These are phyloP conservation scores for Saxidomus purpurata DNA, from an alignment of 1,140 invertebrate genomes.

Conservation along the genomic window DNA sequence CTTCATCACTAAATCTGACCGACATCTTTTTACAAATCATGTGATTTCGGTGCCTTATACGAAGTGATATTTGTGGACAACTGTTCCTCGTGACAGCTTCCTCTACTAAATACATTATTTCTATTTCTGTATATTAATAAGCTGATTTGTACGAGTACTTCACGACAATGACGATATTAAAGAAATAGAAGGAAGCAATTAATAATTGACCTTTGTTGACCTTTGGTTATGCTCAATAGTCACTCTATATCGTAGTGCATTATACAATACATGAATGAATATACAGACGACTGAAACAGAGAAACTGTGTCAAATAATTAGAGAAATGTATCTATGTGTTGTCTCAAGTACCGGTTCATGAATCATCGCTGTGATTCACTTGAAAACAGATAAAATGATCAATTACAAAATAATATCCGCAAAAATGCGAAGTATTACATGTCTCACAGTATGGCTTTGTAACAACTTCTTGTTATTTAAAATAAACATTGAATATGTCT, in stretches of 20 bases:
- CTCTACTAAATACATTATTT: background rate
- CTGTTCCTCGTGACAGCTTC: background rate
- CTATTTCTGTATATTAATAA: slow-evolving; percentile 3
- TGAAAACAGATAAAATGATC: too few relatives aligned
- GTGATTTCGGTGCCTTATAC: slow-evolving; percentile 15
- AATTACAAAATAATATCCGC: too few relatives aligned
- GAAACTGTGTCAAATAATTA: too few relatives aligned
- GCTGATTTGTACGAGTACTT: background rate
- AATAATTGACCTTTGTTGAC: slow-evolving; percentile 23
- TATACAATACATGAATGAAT: background rate
- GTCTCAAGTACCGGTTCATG: too few relatives aligned
- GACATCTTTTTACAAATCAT: background rate
- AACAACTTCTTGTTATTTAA: too few relatives aligned
- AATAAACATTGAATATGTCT: too few relatives aligned
- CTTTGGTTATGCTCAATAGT: background rate
- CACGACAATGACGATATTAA: background rate
- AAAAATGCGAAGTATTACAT: too few relatives aligned
- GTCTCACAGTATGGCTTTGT: too few relatives aligned
- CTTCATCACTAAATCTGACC: background rate
- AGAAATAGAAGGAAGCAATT: background rate
- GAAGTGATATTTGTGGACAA: background rate
- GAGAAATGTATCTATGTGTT: too few relatives aligned
- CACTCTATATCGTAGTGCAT: background rate
- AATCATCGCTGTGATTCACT: too few relatives aligned
- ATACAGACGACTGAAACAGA: too few relatives aligned